These are phyloP conservation scores for Hemicordylus capensis DNA, from an alignment of 2,113 vertebrate species.

Conservation along the genomic window DNA sequence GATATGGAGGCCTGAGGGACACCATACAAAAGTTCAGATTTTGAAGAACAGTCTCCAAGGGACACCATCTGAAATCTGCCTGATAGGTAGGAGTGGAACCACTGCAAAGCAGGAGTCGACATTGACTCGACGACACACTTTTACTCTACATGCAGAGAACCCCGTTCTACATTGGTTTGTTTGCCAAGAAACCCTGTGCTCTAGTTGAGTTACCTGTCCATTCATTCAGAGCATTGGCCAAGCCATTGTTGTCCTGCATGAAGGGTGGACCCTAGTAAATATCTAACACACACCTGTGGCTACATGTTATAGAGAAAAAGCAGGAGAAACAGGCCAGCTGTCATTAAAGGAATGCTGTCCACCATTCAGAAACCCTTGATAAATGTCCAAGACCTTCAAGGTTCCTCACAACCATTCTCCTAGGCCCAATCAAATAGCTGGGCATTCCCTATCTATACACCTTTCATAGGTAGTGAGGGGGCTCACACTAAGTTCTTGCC, in stretches of 20 bases:
- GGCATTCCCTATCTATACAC: not conserved
- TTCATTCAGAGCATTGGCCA: not conserved
- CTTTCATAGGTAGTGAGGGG: not conserved
- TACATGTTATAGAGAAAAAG: not conserved
- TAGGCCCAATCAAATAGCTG: no score
- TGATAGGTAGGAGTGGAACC: no score
- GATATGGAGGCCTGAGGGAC: no score
- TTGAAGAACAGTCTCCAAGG: no score
- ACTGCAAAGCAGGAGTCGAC: no score
- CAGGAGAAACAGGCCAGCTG: no score
- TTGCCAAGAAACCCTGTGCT: not conserved
- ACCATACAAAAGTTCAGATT: no score
- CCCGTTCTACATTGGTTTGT: not conserved
- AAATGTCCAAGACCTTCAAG: not conserved
- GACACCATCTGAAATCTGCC: no score
- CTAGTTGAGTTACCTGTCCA: not conserved
- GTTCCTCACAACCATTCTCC: not conserved
- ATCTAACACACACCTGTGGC: not conserved
- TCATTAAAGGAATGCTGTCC: not conserved
- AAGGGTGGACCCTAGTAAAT: no score
- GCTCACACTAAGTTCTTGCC: not conserved
- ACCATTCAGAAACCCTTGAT: not conserved
- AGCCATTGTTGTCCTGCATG: not conserved
- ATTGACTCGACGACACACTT: no score
- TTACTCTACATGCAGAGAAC: not conserved